A percentile compares a stretch with the other conserved stretches of the same genome.
phyloP scores from a whole-genome alignment of 2,888 invertebrate genomes.

The Prosapia bicincta region DNA sequence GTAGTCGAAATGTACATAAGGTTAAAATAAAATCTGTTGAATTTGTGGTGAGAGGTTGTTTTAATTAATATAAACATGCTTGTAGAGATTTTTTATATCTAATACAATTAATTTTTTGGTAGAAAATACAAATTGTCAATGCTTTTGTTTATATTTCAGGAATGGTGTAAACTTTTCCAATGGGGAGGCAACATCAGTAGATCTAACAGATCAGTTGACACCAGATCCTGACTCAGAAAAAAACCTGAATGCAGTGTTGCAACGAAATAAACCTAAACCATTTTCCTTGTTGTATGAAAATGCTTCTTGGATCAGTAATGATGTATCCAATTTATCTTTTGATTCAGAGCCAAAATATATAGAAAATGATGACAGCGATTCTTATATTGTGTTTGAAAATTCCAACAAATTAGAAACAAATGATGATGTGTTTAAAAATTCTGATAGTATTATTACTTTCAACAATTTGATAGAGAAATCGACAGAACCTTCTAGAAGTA shows the following conservation, averaged over 20 bases:
- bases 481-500: not conserved
- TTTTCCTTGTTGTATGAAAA: not conserved
- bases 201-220: slow-evolving; percentile 35
- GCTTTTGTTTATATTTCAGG: not conserved
- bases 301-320: not conserved
- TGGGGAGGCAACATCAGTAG: slow-evolving; percentile 31
- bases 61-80: too few relatives aligned
- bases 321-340: not conserved
- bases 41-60: too few relatives aligned
- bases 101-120: too few relatives aligned
- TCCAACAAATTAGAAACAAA: slow-evolving; percentile 33
- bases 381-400: slow-evolving; percentile 52
- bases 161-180: not conserved
- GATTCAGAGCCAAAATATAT: not conserved
- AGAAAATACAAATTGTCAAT: too few relatives aligned
- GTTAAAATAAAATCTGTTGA: too few relatives aligned
- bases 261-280: slow-evolving; percentile 4
- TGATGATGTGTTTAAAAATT: not conserved
- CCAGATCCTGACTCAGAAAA: slow-evolving; percentile 28
- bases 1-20: too few relatives aligned
- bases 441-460: not conserved
- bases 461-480: not conserved
- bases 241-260: not conserved
- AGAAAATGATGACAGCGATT: slow-evolving; percentile 44
- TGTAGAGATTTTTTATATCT: too few relatives aligned